Base-by-base conservation (phyloP, 2,113 vertebrate genomes). In the Tetraodon nigroviridis region DNA sequence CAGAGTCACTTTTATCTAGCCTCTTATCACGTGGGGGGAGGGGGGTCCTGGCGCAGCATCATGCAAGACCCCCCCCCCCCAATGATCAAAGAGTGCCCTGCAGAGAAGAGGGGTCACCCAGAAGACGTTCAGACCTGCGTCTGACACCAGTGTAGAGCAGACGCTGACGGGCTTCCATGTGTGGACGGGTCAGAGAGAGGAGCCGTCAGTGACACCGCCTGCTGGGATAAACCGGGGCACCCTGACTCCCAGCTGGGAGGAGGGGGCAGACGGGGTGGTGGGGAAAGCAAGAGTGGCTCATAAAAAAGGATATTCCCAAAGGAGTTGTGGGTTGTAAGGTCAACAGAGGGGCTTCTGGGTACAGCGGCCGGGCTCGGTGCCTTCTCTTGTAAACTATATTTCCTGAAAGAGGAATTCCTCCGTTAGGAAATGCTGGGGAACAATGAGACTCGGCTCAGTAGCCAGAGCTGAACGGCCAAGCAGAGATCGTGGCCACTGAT, bases 381-480 rank as follows among this genome's bases (percentile, higher is more conserved):
- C 81, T 73, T 79, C 71, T 76, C 80, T 83, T 88, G 84, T 83
- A 78, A 88, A 79, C 73, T 79, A 86, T 88, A 88, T 89, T 90
- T 92, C 89, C 91, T 90, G 88, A 70, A 79, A 75, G 73, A 90
- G 84, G 87, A 89, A 88, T 87, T 91, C 90, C 81, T 81, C 80
- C 41, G 77, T 78, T 88, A 75, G 84, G 82, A 88, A 89, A 84
- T 78, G 75, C 75, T 73, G 71, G 66, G 78, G 84, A 89, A 89
- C 89, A 88, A 89, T 88, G 79, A 75, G 73, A 51, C 76, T 61
- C 20, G n/a, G 69, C 62, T 69, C 67, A 49, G 71, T 77, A 82
- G 67, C 73, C 29, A 55, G 74, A 67, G 74, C 80, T 74, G 76
- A 82, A 79, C 58, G 45, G 58, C 58, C 45, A 69, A 63, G 58